These are phyloP conservation scores for Limnephilus auricula DNA, from an alignment of 2,888 invertebrate genomes.

Conservation along the genomic window DNA sequence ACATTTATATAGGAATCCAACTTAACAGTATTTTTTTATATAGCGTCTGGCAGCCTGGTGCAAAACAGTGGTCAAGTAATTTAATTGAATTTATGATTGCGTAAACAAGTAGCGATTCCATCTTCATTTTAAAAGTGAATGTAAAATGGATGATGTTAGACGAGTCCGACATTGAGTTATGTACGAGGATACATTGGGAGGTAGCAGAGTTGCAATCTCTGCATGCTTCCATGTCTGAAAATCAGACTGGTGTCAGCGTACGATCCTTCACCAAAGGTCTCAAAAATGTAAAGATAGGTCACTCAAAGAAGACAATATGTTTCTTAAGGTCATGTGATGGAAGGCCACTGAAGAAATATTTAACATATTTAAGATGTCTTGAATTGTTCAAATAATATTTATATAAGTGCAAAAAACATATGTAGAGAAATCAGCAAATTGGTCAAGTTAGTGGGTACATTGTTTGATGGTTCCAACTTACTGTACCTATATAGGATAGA, in stretches of 20 bases:
- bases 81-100: neutral
- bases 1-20: neutral
- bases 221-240: too few species aligned
- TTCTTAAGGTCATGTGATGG: neutral
- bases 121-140: conserved; percentile 17
- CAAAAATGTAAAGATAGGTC: neutral
- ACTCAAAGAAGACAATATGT: neutral
- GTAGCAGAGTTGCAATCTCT: too few species aligned
- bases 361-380: neutral
- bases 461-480: neutral
- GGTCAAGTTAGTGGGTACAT: neutral
- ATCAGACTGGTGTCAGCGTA: too few species aligned
- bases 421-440: neutral
- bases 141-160: neutral
- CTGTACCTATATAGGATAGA: neutral
- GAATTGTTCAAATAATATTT: neutral
- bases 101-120: conserved; percentile 13
- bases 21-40: too few species aligned
- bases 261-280: too few species aligned
- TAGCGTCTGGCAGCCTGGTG: too few species aligned
- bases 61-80: neutral
- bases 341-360: neutral
- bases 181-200: neutral
- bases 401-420: neutral
- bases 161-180: neutral